A percentile compares a stretch with the other conserved stretches of the same genome.
Conservation (phyloP, 2,888 invertebrate genomes). For the Nasonovia ribisnigri region DNA sequence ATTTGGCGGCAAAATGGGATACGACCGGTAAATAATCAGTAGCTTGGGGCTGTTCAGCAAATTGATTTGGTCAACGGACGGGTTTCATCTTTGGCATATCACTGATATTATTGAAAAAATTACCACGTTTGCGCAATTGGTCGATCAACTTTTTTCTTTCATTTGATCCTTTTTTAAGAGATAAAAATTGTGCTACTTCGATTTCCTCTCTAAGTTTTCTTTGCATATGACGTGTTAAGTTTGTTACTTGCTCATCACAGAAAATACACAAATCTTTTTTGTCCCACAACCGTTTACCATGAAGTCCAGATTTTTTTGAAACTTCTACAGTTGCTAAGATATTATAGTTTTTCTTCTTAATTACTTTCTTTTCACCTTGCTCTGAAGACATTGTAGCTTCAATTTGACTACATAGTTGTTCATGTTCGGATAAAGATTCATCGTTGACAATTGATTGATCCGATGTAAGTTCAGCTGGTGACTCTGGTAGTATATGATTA, state of each 20-base stretch:
- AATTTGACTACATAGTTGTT: neutral
- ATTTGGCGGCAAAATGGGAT: too few species aligned
- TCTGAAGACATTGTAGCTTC: neutral
- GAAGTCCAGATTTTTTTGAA: neutral
- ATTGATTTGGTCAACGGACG: neutral
- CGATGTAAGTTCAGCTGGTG: neutral
- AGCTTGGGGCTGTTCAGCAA: neutral
- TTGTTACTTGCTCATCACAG: neutral
- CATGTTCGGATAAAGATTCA: neutral
- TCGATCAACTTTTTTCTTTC: neutral
- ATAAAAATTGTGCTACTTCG: neutral
- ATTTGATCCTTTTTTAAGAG: constrained; percentile 16
- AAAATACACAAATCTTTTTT: constrained; percentile 1
- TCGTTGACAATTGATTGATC: neutral
- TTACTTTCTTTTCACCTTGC: neutral
- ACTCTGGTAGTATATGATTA: neutral
- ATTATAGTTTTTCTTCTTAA: neutral
- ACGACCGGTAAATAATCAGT: too few species aligned
- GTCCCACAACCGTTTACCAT: neutral
- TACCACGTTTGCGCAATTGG: neutral
- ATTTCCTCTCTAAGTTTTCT: neutral
- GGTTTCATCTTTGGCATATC: neutral
- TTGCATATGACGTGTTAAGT: neutral
- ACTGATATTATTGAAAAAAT: constrained; percentile 9
- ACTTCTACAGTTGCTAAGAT: neutral